Percentiles rank a stretch among this genome's conserved stretches.
These are phyloP conservation scores for Ceyx erithaca DNA, from an alignment of 2,797 vertebrate species.

Conservation along the genomic window DNA sequence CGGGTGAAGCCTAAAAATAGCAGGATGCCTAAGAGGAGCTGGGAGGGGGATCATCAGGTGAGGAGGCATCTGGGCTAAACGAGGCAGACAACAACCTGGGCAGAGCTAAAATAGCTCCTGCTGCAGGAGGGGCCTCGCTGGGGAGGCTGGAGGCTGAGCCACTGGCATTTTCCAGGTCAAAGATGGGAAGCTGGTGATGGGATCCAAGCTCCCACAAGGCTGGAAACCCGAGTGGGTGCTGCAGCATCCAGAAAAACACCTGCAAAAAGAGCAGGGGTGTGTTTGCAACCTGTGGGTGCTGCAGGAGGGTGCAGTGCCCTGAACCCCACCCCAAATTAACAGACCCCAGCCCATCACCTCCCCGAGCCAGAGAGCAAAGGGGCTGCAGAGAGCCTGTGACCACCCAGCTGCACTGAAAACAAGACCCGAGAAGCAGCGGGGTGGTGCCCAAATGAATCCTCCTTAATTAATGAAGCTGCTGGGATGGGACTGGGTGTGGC, in stretches of 20 bases:
- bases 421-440: neutral
- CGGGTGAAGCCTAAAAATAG: neutral
- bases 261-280: neutral
- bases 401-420: neutral
- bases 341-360: neutral
- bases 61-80: neutral
- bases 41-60: neutral
- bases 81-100: neutral
- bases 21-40: neutral
- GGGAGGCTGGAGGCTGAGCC: neutral
- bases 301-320: neutral
- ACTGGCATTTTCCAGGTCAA: neutral
- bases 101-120: neutral
- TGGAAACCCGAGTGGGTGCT: neutral
- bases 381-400: neutral
- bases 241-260: neutral
- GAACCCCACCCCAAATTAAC: too few species aligned
- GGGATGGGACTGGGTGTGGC: accelerated
- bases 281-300: neutral
- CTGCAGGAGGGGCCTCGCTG: neutral
- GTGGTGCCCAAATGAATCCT: neutral
- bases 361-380: accelerated
- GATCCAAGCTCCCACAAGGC: neutral
- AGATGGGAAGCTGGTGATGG: neutral
- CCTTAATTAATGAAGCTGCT: accelerated